These are phyloP conservation scores for Myrmecophaga tridactyla DNA, from an alignment of 2,113 vertebrate species.

Conservation along the genomic window DNA sequence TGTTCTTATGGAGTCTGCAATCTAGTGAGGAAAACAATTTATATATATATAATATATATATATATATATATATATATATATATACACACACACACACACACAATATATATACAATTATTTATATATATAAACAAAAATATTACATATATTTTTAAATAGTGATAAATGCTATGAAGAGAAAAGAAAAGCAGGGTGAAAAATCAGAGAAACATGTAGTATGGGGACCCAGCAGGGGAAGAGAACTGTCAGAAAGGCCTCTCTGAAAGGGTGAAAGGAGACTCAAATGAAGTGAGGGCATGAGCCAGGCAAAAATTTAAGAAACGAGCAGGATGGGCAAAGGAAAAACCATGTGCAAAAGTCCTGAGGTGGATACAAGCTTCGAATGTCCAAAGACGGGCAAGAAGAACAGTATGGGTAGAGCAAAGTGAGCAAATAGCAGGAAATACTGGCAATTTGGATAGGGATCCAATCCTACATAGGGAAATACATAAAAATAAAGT, in stretches of 20 bases:
- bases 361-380: neutral
- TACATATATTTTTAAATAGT: neutral
- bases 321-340: neutral
- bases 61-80: no score
- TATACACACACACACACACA: no score
- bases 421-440: neutral
- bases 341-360: neutral
- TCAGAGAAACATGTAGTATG: neutral
- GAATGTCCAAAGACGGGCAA: neutral
- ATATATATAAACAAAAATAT: neutral
- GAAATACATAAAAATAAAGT: neutral
- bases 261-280: neutral
- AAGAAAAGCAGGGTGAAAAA: neutral
- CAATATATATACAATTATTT: constrained; percentile 5
- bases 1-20: neutral
- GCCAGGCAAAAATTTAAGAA: neutral
- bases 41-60: no score
- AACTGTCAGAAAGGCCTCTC: neutral
- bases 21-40: no score
- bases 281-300: neutral
- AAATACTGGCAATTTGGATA: neutral
- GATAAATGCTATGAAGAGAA: neutral
- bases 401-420: neutral
- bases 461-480: neutral
- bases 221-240: neutral